A percentile compares a stretch with the other conserved stretches of the same genome.
phyloP scores from a whole-genome alignment of 2,888 invertebrate species.

The Nephrotoma guestfalica region DNA sequence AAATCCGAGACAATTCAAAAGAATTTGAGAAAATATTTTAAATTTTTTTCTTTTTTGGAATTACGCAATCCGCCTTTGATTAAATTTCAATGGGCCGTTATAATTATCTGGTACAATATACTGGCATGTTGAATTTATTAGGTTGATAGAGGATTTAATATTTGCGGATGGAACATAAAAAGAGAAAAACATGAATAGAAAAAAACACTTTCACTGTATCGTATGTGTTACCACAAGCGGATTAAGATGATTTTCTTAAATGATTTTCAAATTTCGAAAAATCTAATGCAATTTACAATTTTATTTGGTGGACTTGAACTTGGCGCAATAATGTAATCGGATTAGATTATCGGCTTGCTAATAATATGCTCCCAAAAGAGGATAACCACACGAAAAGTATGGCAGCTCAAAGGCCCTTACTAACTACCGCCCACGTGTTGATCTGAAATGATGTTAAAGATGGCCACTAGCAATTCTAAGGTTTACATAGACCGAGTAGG shows the following conservation, averaged over 20 bases:
- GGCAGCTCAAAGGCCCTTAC: too few species aligned
- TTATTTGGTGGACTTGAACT: too few species aligned
- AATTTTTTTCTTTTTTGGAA: background rate
- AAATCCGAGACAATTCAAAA: background rate
- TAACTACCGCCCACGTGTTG: too few species aligned
- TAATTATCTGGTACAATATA: background rate
- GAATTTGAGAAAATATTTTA: background rate
- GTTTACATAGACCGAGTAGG: too few species aligned
- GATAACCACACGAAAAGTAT: too few species aligned
- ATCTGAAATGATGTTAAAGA: too few species aligned
- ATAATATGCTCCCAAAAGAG: too few species aligned
- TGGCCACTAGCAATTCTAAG: too few species aligned
- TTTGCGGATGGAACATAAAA: background rate
- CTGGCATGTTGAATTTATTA: background rate
- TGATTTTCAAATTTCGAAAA: too few species aligned
- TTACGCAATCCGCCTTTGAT: background rate
- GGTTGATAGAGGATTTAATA: background rate
- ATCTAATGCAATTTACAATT: too few species aligned
- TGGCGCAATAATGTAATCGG: too few species aligned
- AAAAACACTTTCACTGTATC: background rate
- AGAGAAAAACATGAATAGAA: background rate
- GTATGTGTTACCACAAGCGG: background rate
- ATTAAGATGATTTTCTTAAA: background rate
- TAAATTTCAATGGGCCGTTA: background rate
- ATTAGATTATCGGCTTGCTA: too few species aligned